These are phyloP conservation scores for Eulemur mongoz DNA, from an alignment of 2,797 vertebrate genomes.

Conservation along the genomic window DNA sequence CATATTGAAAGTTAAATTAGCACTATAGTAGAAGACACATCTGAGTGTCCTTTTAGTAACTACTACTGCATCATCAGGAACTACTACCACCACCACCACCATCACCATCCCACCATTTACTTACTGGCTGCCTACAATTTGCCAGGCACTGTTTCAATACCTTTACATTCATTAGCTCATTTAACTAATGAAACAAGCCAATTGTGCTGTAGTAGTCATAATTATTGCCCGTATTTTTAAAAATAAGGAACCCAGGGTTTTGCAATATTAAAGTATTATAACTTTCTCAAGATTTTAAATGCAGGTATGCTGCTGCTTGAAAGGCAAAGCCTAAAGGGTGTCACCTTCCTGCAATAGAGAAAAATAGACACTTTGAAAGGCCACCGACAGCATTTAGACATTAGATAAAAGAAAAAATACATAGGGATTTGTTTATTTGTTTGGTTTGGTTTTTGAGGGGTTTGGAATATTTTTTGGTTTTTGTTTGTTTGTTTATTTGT, in stretches of 20 bases:
- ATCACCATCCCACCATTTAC: background rate
- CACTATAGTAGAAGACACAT: background rate
- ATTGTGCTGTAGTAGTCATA: background rate
- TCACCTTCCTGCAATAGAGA: background rate
- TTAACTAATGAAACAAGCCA: background rate
- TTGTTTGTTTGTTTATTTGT: no score
- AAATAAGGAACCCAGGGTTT: background rate
- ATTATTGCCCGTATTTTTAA: background rate
- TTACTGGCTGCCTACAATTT: background rate
- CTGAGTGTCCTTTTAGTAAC: background rate
- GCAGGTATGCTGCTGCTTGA: background rate
- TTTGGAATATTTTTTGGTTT: no score
- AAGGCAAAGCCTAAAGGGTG: background rate
- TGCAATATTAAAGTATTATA: background rate
- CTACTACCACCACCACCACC: background rate
- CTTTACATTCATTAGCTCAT: background rate
- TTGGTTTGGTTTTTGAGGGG: no score
- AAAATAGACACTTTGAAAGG: background rate
- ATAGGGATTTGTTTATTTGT: no score
- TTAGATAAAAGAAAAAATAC: background rate
- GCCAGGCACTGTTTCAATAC: background rate
- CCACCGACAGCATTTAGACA: background rate
- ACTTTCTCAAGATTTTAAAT: background rate
- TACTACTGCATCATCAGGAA: background rate
- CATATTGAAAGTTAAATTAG: background rate